Evolutionary conservation across 2,797 vertebrate species (phyloP).

Genomic region (Pitangus sulphuratus): DNA sequence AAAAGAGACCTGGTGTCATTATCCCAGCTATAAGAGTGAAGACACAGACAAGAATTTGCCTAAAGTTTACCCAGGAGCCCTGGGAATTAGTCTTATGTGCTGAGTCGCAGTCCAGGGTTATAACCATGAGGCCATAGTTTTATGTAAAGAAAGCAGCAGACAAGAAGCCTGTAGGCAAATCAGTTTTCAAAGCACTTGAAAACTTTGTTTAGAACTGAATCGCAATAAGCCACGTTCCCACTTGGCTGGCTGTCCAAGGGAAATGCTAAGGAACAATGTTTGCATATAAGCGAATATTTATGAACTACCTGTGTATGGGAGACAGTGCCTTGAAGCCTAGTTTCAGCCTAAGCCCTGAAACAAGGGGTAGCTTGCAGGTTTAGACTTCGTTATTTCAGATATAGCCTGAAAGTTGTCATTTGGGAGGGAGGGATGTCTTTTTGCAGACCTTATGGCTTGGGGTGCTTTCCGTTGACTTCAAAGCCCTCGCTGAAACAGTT

Average conservation of each 20-base stretch:
- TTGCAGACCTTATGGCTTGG: neutral
- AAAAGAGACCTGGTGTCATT: neutral
- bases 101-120: neutral
- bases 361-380: neutral
- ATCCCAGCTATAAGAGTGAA: neutral
- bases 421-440: neutral
- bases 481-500: neutral
- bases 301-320: neutral
- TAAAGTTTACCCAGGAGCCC: constrained; percentile 26
- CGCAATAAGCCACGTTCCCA: neutral
- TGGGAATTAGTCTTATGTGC: constrained; percentile 12
- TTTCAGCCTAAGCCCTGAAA: neutral
- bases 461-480: neutral
- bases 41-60: constrained; percentile 54
- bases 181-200: constrained; percentile 36
- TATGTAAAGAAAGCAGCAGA: constrained; percentile 10
- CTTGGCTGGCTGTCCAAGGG: neutral
- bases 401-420: neutral
- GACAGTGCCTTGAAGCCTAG: neutral
- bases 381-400: neutral
- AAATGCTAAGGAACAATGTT: constrained; percentile 20
- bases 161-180: constrained; percentile 51
- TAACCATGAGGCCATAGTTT: neutral
- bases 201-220: constrained; percentile 44
- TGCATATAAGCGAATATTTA: constrained; percentile 34